These are phyloP conservation scores for Callinectes sapidus DNA, from an alignment of 2,888 invertebrate species.

Conservation along the genomic window DNA sequence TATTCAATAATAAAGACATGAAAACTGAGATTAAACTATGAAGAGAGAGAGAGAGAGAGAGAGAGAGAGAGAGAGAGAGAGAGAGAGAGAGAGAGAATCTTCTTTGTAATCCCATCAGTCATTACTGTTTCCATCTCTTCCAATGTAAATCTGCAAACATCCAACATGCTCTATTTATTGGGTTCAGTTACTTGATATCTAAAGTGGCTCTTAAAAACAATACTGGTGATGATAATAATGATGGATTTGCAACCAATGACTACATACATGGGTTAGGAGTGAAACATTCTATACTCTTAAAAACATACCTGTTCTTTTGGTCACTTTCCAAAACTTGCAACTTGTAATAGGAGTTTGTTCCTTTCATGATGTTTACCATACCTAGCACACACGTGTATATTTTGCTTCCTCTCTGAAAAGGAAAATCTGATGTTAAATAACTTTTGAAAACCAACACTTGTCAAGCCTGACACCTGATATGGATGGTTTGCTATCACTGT, in stretches of 20 bases:
- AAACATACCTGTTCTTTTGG: constrained; percentile 78
- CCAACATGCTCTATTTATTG: too few species aligned
- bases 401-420: constrained; percentile 74
- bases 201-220: too few species aligned
- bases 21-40: too few species aligned
- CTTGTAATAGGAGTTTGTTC: constrained; percentile 96
- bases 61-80: background rate
- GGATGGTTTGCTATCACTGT: too few species aligned
- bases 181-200: too few species aligned
- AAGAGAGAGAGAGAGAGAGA: constrained; percentile 38
- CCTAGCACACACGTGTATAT: constrained; percentile 89
- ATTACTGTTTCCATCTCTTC: too few species aligned
- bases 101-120: background rate
- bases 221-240: background rate
- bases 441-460: background rate
- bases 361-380: constrained; percentile 88
- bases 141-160: too few species aligned
- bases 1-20: too few species aligned
- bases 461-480: background rate
- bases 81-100: background rate
- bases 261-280: background rate
- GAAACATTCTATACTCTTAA: background rate
- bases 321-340: constrained; percentile 91
- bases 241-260: background rate
- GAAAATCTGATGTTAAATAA: background rate